Base-by-base conservation (phyloP, 2,888 invertebrate species). In the Oscheius sp. region DNA sequence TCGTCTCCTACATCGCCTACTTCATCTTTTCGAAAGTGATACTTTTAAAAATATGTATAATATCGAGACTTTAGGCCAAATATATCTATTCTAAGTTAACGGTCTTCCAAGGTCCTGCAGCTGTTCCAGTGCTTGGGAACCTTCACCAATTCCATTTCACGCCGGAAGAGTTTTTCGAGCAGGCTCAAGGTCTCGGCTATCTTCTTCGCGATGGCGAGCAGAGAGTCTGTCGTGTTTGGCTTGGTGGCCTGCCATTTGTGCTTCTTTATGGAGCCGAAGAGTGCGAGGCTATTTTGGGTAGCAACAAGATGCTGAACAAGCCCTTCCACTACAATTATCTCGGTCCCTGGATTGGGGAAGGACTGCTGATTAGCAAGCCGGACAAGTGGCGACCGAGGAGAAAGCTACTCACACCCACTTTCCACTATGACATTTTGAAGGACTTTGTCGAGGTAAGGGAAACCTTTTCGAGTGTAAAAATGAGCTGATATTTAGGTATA, bases 261-360 rank as follows among this genome's bases (percentile, higher is more conserved):
- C n/a, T 89, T 48, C 63, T 89, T n/a, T 89, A 87, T 62, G 89
- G 89, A 2, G 85, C 89, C 3, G 87, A 88, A 53, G 89, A 89
- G 63, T 79, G 80, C 60, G 89, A 89, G 70, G 85, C 85, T 9
- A 84, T 91, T 21, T 79, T 91, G 29, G 85, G 86, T 29, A 85
- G 89, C 74, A 87, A 86, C 62, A 90, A 88, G 63, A 85, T 89
- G 76, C 80, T 90, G 35, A 87, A 89, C 70, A 90, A 90, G 77
- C 87, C 90, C 7, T 85, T 85, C 65, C 90, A 90, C 73, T 91
- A 92, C 84, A 79, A 85, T 9, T 91, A 90, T 77, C 83, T 92
- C 2, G 89, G 90, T 70, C 90, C 91, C 0, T 92, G 91, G 91
- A 89, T 91, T 11, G 91, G 91, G n/a, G 89, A 90, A 42, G 91